Evolutionary conservation across 1,140 invertebrate genomes (phyloP).

Genomic region (Tetraneura akinire): DNA sequence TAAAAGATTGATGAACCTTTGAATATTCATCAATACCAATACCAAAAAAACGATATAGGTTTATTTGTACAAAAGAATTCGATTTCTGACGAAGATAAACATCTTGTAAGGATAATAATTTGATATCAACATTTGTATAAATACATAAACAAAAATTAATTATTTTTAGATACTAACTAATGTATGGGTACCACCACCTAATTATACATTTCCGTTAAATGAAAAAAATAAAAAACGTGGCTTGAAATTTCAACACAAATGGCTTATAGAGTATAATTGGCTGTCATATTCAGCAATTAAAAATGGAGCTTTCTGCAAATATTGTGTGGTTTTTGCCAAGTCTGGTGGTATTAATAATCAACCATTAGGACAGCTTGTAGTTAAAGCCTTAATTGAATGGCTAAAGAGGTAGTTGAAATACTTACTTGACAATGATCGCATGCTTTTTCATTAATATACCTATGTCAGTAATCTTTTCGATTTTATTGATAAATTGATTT

Average conservation of each 20-base stretch:
- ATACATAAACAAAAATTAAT: not conserved
- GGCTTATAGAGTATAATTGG: not conserved
- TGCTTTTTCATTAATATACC: not conserved
- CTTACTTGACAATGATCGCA: too few species aligned
- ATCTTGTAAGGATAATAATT: constrained; percentile 10
- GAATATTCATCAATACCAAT: constrained; percentile 3
- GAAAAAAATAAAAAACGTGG: not conserved
- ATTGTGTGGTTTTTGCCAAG: not conserved
- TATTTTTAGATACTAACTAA: not conserved
- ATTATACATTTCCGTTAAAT: not conserved
- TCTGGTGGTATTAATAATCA: not conserved
- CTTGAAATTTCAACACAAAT: not conserved
- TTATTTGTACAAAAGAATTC: not conserved
- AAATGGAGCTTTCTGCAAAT: constrained; percentile 2
- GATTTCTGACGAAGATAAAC: constrained; percentile 13
- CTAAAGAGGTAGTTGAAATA: not conserved
- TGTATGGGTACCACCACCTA: not conserved
- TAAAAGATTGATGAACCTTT: constrained; percentile 12
- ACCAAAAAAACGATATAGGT: constrained; percentile 2
- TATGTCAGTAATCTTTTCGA: too few species aligned
- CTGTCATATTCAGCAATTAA: not conserved
- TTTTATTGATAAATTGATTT: not conserved
- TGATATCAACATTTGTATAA: constrained; percentile 1
- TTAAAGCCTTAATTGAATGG: not conserved
- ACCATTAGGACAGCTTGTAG: not conserved